A percentile compares a stretch with the other conserved stretches of the same genome.
Evolutionary conservation across 1,140 invertebrate species (phyloP).

Genomic region (Pomacea maculata): DNA sequence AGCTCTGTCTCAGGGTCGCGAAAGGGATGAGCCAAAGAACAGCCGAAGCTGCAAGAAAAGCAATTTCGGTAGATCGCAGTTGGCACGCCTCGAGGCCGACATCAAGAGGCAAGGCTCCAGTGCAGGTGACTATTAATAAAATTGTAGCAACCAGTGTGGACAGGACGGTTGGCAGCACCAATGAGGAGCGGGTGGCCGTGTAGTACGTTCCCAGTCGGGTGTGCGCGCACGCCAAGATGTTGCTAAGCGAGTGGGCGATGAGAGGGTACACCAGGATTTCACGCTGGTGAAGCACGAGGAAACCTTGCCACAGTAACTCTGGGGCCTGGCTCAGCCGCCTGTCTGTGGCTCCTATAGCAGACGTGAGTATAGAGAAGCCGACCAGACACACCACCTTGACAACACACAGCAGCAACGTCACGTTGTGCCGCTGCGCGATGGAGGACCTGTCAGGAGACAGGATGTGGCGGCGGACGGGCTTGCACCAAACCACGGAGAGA

Average conservation of each 20-base stretch:
- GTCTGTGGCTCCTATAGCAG: slow-evolving; percentile 6
- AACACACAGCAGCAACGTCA: slow-evolving; percentile 8
- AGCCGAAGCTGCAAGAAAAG: slow-evolving; percentile 11
- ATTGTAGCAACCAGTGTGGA: slow-evolving; percentile 21
- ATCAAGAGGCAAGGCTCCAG: background rate
- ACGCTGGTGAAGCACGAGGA: background rate
- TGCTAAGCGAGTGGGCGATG: background rate
- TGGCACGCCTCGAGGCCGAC: background rate
- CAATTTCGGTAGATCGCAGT: background rate
- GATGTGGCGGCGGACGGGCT: slow-evolving; percentile 13
- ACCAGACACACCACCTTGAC: slow-evolving; percentile 12
- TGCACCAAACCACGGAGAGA: slow-evolving; percentile 30
- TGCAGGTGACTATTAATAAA: slow-evolving; percentile 18
- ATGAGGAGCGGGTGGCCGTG: slow-evolving; percentile 24
- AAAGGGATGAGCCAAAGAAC: slow-evolving; percentile 28
- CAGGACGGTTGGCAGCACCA: slow-evolving; percentile 16
- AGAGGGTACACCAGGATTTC: background rate
- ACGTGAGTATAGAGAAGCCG: slow-evolving; percentile 14
- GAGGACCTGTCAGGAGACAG: slow-evolving; percentile 15
- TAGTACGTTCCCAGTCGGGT: slow-evolving; percentile 24
- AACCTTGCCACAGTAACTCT: slow-evolving; percentile 13
- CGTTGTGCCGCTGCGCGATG: slow-evolving; percentile 15
- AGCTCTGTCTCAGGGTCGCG: slow-evolving; percentile 18
- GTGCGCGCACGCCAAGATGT: slow-evolving; percentile 9
- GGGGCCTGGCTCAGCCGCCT: background rate